A percentile compares a stretch with the other conserved stretches of the same genome.
phyloP scores from a whole-genome alignment of 2,113 vertebrate genomes.

The Triplophysa tibetana region DNA sequence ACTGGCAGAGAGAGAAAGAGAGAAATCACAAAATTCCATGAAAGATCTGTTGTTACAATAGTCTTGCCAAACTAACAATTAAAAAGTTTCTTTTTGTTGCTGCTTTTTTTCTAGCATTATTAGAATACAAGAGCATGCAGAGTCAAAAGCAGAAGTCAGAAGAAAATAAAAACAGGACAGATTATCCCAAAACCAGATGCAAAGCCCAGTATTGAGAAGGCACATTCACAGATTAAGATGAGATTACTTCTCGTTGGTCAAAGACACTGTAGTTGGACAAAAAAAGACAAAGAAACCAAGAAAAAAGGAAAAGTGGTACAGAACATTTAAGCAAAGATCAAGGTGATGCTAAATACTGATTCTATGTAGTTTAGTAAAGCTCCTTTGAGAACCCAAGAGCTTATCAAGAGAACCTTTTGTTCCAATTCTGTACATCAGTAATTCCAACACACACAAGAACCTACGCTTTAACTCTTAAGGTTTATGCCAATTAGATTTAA shows the following conservation, averaged over 20 bases:
- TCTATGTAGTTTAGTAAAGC: slow-evolving; percentile 68
- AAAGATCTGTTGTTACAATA: slow-evolving; percentile 87
- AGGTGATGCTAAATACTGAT: slow-evolving; percentile 66
- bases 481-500: neutral
- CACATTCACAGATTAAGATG: slow-evolving; percentile 91
- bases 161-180: slow-evolving; percentile 63
- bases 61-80: slow-evolving; percentile 78
- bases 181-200: slow-evolving; percentile 69
- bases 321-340: slow-evolving; percentile 78
- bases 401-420: neutral
- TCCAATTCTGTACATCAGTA: neutral
- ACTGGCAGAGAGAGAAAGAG: slow-evolving; percentile 82
- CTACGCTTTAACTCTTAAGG: no score
- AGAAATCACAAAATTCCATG: slow-evolving; percentile 85
- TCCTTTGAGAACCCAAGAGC: slow-evolving; percentile 77
- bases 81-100: slow-evolving; percentile 68
- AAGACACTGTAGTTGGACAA: slow-evolving; percentile 68
- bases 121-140: slow-evolving; percentile 79
- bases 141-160: slow-evolving; percentile 65
- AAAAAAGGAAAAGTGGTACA: slow-evolving; percentile 70
- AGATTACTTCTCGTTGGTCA: slow-evolving; percentile 67
- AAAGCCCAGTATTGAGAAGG: slow-evolving; percentile 88
- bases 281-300: slow-evolving; percentile 66
- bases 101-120: slow-evolving; percentile 57
- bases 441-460: neutral